phyloP scores from a whole-genome alignment of 2,797 vertebrate species.

The Eremophila alpestris region DNA sequence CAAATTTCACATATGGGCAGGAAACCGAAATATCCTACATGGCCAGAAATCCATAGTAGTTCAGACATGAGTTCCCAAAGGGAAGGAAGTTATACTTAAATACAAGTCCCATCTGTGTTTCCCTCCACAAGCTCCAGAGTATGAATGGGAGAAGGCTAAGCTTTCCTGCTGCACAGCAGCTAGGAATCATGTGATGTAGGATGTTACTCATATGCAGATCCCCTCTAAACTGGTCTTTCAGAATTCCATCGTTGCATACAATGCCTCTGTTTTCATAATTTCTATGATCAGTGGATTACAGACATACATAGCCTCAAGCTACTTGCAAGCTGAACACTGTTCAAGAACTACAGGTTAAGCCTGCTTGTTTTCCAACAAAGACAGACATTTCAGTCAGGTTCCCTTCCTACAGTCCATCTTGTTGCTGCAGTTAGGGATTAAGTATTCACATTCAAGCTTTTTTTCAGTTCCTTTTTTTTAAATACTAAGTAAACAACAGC shows the following conservation, averaged over 20 bases:
- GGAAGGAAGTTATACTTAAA: slow-evolving; percentile 51
- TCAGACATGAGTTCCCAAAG: not conserved
- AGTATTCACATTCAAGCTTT: not conserved
- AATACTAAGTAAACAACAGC: not conserved
- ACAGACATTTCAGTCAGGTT: not conserved
- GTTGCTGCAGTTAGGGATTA: not conserved
- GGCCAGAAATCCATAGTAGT: not conserved
- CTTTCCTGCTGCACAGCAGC: slow-evolving; percentile 19
- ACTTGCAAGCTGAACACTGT: not conserved
- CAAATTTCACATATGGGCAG: not conserved
- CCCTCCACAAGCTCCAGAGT: not conserved
- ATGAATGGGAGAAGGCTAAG: not conserved
- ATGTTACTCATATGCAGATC: not conserved
- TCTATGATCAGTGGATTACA: not conserved
- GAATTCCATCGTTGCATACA: not conserved
- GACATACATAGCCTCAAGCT: not conserved
- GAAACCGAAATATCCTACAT: not conserved
- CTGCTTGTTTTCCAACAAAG: not conserved
- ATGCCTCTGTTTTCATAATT: not conserved
- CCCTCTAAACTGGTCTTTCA: not conserved
- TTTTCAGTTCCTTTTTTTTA: not conserved
- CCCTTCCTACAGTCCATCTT: not conserved
- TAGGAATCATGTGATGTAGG: not conserved
- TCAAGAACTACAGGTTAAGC: not conserved
- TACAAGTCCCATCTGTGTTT: not conserved